Evolutionary conservation across 1,140 invertebrate species (phyloP), one percentile per base, ranked within the genome.

Genomic region (Pomacea maculata): DNA sequence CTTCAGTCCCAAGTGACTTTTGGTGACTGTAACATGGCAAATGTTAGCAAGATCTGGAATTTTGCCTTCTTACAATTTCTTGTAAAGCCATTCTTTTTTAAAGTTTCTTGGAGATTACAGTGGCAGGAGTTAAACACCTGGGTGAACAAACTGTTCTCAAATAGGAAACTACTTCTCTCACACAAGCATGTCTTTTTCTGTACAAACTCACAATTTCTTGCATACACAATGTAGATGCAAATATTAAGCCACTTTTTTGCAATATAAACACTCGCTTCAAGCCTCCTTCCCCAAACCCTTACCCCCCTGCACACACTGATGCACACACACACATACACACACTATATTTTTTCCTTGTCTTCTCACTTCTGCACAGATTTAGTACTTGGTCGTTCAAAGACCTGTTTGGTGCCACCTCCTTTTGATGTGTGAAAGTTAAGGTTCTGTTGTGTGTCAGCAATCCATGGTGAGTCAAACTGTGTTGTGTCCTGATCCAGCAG

Each of bases 401-500:
- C 91, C 91, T 98, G 97, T 86, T 98, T 97, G 92, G 97, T 95
- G n/a, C 97, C 98, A n/a, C 97, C 98, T 19, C 97, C 96, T 89
- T 96, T 95, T 87, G 95, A 95, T 80, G 95, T 95, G 86, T 97
- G 95, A 84, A 99, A 98, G 90, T 99, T 98, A 5, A 96, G 91
- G 92, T 97, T 98, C 84, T 97, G 95, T 2, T 92, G 90, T 9
- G 96, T 97, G 88, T 99, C 97, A 8, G 95, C 94, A 80, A 96
- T 95, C 98, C 98, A 99, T 0, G 98, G 96, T 0, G 97, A 98
- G 89, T 99, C 98, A 90, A 99, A 98, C 85, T 97, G 95, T 0
- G 99, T 99, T 0, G 99, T 99, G 89, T 99, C 99, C 92, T 99
- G 98, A 92, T 99, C 98, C 0, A 99, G 97, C 87, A 99, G 93